Conservation (phyloP, 2,113 vertebrate genomes). For the Naja naja region DNA sequence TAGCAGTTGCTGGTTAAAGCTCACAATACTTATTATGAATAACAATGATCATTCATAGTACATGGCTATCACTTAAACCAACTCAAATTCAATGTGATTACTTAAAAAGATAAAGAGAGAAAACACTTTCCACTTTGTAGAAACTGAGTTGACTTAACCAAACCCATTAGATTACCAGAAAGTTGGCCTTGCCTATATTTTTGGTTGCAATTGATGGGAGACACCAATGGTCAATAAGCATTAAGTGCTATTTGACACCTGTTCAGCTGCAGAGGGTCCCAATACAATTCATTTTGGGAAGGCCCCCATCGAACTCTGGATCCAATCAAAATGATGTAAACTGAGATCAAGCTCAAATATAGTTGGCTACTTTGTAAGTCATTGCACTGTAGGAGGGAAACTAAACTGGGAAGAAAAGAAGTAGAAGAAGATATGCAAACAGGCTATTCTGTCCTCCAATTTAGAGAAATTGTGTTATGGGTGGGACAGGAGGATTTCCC, state of each 20-base stretch:
- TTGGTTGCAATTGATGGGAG: neutral
- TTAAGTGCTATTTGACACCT: too few relatives aligned
- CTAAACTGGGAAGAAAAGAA: neutral
- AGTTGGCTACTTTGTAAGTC: neutral
- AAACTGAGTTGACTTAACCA: slow-evolving; percentile 8
- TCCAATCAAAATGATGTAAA: neutral
- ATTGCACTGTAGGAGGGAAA: neutral
- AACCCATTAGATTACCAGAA: neutral
- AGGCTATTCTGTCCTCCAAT: neutral
- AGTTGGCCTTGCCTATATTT: neutral
- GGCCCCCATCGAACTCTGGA: neutral
- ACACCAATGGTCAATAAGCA: neutral
- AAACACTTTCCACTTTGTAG: neutral
- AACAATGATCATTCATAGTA: neutral
- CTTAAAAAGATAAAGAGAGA: neutral
- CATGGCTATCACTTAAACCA: neutral
- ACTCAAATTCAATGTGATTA: neutral
- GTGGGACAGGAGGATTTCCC: neutral
- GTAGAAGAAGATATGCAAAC: neutral
- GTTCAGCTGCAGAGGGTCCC: neutral
- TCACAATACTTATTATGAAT: too few relatives aligned
- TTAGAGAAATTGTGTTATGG: neutral
- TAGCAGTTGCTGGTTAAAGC: too few relatives aligned
- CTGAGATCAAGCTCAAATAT: neutral
- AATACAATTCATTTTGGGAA: neutral